These are phyloP conservation scores for Microcaecilia unicolor DNA, from an alignment of 2,797 vertebrate genomes.

Conservation along the genomic window DNA sequence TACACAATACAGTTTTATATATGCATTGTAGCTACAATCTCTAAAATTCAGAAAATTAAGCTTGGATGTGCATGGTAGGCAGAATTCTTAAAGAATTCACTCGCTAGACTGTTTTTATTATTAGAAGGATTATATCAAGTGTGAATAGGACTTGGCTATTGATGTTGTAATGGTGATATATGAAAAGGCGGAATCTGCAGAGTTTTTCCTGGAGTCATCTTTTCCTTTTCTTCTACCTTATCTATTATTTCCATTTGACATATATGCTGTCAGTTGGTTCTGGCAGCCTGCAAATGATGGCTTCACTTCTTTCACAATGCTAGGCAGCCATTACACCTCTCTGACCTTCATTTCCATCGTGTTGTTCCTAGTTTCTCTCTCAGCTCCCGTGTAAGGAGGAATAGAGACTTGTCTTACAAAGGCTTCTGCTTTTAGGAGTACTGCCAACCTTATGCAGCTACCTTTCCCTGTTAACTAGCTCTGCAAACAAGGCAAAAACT, in stretches of 20 bases:
- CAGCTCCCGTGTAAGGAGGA: slow-evolving; percentile 11
- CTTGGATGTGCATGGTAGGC: too few relatives aligned
- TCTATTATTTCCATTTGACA: slow-evolving; percentile 29
- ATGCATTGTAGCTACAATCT: too few relatives aligned
- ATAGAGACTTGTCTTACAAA: slow-evolving; percentile 5
- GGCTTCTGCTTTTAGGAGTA: slow-evolving; percentile 1
- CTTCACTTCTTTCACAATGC: slow-evolving; percentile 32
- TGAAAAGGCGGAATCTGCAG: slow-evolving; percentile 1
- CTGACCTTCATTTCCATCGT: slow-evolving; percentile 29
- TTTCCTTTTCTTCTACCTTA: slow-evolving; percentile 14
- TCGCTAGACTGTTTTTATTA: too few relatives aligned
- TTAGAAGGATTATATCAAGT: too few relatives aligned
- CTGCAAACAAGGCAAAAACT: too few relatives aligned
- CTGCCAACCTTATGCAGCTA: not conserved
- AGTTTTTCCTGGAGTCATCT: slow-evolving; percentile 11
- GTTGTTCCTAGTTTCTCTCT: slow-evolving; percentile 20
- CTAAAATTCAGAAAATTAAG: too few relatives aligned
- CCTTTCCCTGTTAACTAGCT: too few relatives aligned
- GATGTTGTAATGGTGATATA: too few relatives aligned
- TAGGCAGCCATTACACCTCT: slow-evolving; percentile 24
- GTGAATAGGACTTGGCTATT: too few relatives aligned
- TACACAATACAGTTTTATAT: too few relatives aligned
- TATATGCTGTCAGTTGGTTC: slow-evolving; percentile 14
- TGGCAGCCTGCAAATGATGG: slow-evolving; percentile 27
- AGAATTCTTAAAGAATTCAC: too few relatives aligned